These are phyloP conservation scores for Pinctada fucata DNA, from an alignment of 2,888 invertebrate species.

Conservation along the genomic window DNA sequence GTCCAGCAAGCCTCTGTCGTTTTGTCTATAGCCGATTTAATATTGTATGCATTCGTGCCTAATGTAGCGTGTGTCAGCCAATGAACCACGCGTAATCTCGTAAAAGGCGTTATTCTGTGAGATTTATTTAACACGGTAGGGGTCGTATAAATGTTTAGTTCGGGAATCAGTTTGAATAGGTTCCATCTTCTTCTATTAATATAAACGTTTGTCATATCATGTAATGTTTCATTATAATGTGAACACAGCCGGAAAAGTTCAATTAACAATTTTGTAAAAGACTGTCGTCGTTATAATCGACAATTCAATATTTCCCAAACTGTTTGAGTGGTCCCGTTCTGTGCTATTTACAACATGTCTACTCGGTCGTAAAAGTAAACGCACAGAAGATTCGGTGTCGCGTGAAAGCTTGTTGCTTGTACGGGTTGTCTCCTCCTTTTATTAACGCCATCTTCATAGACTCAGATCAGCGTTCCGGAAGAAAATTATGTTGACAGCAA, in stretches of 20 bases:
- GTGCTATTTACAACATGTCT: background rate
- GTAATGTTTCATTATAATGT: conserved; percentile 16
- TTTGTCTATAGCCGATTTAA: conserved; percentile 3
- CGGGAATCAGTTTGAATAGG: background rate
- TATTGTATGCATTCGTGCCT: background rate
- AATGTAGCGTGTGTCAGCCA: background rate
- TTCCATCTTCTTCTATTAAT: background rate
- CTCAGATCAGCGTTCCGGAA: conserved; percentile 8
- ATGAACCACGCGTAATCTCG: background rate
- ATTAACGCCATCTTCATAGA: background rate
- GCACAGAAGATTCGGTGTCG: background rate
- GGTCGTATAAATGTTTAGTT: background rate
- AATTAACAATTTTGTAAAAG: conserved; percentile 19
- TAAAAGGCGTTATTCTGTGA: conserved; percentile 10
- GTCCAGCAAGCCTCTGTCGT: background rate
- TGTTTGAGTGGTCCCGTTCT: background rate
- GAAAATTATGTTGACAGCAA: background rate
- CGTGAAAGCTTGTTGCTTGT: conserved; percentile 3
- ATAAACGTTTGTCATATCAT: conserved; percentile 11
- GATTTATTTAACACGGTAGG: background rate
- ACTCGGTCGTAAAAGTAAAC: conserved; percentile 1
- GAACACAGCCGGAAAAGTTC: conserved; percentile 14
- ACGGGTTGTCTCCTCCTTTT: background rate
- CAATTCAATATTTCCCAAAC: background rate
- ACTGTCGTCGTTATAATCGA: background rate